Evolutionary conservation across 30 jellyfish, hydroid and myxozoan species (phyloP).

Genomic region (Turritopsis dohrnii): DNA sequence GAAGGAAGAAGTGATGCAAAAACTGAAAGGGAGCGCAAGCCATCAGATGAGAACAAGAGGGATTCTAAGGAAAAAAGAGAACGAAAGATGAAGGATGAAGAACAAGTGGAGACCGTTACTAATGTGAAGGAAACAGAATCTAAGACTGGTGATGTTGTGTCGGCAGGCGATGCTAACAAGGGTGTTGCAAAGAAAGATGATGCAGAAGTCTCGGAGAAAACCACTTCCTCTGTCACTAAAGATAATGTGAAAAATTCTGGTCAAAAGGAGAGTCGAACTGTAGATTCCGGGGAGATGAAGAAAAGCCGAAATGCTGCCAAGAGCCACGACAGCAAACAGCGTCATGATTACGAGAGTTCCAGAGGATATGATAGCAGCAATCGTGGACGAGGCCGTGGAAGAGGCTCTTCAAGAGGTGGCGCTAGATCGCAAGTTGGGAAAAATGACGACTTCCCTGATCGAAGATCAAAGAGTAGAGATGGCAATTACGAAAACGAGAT

Average conservation of each 20-base stretch:
- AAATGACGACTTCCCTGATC: neutral
- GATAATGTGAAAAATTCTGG: neutral
- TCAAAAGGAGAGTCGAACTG: neutral
- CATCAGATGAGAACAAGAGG: neutral
- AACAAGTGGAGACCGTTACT: neutral
- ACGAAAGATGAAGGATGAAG: neutral
- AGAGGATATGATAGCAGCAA: conserved; percentile 2
- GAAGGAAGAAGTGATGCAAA: neutral
- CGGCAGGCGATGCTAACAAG: neutral
- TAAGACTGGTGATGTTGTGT: neutral
- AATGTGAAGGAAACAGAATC: neutral
- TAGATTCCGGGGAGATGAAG: conserved; percentile 14
- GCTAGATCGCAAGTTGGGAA: neutral
- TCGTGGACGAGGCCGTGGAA: conserved; percentile 6
- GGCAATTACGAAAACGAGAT: neutral
- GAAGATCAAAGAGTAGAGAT: neutral
- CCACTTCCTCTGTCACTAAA: neutral
- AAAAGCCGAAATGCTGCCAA: neutral
- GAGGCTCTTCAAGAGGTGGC: conserved; percentile 9
- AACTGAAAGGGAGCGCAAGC: neutral
- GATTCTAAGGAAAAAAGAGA: neutral
- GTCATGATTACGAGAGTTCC: neutral
- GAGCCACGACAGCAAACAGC: neutral
- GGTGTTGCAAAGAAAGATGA: neutral
- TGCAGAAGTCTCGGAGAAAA: neutral